Percentiles rank a stretch among this genome's conserved stretches.
Evolutionary conservation across 2,888 invertebrate species (phyloP).

Genomic region (Eledona agricola): DNA sequence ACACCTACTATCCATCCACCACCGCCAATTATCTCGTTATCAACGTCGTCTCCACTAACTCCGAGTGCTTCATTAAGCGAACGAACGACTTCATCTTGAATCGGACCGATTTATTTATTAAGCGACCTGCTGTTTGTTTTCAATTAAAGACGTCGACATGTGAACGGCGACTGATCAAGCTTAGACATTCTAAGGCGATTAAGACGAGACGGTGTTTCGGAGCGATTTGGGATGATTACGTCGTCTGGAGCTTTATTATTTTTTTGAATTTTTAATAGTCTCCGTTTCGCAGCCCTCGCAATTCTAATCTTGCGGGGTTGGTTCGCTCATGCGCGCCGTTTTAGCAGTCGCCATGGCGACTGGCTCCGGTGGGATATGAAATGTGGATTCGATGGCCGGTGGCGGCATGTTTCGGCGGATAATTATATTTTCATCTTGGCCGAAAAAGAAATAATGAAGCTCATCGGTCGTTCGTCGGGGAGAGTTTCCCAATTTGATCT

Average conservation of each 20-base stretch:
- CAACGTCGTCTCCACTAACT: slow-evolving; percentile 22
- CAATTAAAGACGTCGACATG: too few relatives aligned
- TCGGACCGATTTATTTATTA: too few relatives aligned
- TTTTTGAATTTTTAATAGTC: slow-evolving; percentile 31
- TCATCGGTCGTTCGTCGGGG: too few relatives aligned
- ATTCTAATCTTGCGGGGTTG: slow-evolving; percentile 29
- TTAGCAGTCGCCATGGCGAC: slow-evolving; percentile 41
- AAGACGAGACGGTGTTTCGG: too few relatives aligned
- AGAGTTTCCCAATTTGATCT: too few relatives aligned
- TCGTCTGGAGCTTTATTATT: slow-evolving; percentile 10
- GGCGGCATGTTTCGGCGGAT: slow-evolving; percentile 9
- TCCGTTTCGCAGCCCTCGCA: slow-evolving; percentile 13
- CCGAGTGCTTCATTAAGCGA: slow-evolving; percentile 22
- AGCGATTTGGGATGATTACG: not conserved
- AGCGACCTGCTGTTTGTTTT: too few relatives aligned
- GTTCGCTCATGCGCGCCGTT: slow-evolving; percentile 33
- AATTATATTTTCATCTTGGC: slow-evolving; percentile 18
- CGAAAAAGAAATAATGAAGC: too few relatives aligned
- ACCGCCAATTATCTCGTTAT: slow-evolving; percentile 43
- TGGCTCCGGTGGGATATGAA: slow-evolving; percentile 42
- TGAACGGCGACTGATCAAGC: too few relatives aligned
- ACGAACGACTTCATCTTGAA: too few relatives aligned
- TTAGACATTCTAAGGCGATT: not conserved
- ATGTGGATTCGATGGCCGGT: slow-evolving; percentile 32
- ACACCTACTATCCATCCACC: slow-evolving; percentile 44